These are phyloP conservation scores for Triops cancriformis DNA, from an alignment of 1,140 invertebrate genomes.

Conservation along the genomic window DNA sequence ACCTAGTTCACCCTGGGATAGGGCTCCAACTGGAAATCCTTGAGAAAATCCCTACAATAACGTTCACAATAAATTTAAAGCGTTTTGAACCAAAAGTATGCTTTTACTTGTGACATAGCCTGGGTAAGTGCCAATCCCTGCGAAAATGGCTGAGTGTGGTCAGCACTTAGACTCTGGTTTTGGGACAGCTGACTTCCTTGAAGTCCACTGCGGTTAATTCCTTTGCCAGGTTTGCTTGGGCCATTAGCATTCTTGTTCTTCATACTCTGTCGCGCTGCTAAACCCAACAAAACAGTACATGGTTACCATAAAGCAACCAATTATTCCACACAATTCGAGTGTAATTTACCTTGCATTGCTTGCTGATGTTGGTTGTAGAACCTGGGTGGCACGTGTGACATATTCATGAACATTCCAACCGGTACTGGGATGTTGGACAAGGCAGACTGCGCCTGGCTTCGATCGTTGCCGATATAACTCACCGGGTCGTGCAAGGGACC, in stretches of 20 bases:
- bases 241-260: not conserved
- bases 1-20: conserved; percentile 21
- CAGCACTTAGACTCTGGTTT: conserved; percentile 19
- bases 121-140: conserved; percentile 42
- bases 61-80: not conserved
- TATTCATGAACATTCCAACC: conserved; percentile 91
- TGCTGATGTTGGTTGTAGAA: conserved; percentile 78
- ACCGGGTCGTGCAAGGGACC: conserved; percentile 76
- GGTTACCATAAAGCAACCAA: not conserved
- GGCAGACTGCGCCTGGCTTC: conserved; percentile 53
- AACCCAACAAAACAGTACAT: not conserved
- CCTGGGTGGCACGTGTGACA: conserved; percentile 75
- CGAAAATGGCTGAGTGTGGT: conserved; percentile 51
- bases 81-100: not conserved
- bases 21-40: conserved; percentile 10
- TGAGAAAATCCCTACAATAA: conserved; percentile 18
- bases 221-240: not conserved
- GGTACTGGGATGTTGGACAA: conserved; percentile 60
- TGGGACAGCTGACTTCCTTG: not conserved
- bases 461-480: conserved; percentile 80
- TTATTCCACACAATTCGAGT: not conserved
- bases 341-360: conserved; percentile 42
- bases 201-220: not conserved
- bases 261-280: not conserved
- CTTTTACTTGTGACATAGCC: conserved; percentile 37